Evolutionary conservation across 1,140 invertebrate species (phyloP).

Genomic region (Zaprionus nigranus): DNA sequence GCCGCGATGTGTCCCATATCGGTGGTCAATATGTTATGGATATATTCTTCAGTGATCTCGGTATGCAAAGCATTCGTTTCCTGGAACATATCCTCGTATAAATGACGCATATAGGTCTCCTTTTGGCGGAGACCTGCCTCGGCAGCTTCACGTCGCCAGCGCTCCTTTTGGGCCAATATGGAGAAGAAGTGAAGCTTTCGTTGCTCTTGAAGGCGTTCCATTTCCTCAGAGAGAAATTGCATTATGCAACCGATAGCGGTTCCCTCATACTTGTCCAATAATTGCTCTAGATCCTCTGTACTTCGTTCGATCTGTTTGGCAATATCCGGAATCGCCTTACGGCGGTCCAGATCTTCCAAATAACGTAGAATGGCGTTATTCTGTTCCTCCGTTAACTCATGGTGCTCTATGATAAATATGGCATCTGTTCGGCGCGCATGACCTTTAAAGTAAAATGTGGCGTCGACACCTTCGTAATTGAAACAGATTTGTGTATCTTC

Average conservation of each 20-base stretch:
- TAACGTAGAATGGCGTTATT: conserved; percentile 3
- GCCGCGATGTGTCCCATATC: conserved; percentile 87
- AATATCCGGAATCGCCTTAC: neutral
- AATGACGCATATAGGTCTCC: conserved; percentile 87
- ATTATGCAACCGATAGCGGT: conserved; percentile 71
- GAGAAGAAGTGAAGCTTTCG: conserved; percentile 88
- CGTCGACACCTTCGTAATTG: conserved; percentile 14
- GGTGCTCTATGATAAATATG: neutral
- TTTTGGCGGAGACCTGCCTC: conserved; percentile 88
- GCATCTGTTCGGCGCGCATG: neutral
- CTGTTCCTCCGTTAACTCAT: neutral
- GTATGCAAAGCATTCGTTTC: conserved; percentile 85
- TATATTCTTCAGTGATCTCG: conserved; percentile 87
- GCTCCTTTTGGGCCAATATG: conserved; percentile 88
- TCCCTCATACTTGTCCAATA: conserved; percentile 68
- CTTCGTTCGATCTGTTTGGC: conserved; percentile 40
- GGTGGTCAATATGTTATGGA: conserved; percentile 88
- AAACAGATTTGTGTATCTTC: neutral
- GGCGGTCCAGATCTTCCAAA: neutral
- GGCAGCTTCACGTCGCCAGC: conserved; percentile 87
- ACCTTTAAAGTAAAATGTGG: conserved; percentile 1
- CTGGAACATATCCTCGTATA: conserved; percentile 89
- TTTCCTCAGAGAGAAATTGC: conserved; percentile 86
- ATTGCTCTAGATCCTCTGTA: conserved; percentile 56
- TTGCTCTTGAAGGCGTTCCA: conserved; percentile 89